A percentile compares a stretch with the other conserved stretches of the same genome.
Conservation (phyloP, 2,113 vertebrate genomes). For the Antigone vipio region DNA sequence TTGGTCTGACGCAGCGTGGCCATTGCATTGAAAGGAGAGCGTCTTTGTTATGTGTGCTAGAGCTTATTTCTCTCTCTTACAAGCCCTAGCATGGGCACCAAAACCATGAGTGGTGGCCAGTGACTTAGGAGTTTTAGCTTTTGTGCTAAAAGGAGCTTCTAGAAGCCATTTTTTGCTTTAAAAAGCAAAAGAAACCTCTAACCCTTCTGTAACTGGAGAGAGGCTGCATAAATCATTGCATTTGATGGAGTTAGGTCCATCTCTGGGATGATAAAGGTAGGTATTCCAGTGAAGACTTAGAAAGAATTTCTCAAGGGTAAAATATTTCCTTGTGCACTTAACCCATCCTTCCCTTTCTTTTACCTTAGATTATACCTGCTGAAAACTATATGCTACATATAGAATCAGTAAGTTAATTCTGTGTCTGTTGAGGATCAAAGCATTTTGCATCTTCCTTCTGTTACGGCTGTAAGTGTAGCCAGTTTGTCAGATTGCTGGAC, state of each 20-base stretch:
- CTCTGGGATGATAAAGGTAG: not conserved
- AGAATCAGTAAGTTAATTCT: not conserved
- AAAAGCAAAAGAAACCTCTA: not conserved
- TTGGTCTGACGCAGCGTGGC: not conserved
- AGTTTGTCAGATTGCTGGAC: not conserved
- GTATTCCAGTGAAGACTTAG: not conserved
- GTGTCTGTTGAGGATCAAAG: not conserved
- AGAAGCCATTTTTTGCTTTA: not conserved
- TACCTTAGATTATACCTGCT: not conserved
- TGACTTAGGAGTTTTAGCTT: not conserved
- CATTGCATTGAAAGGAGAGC: not conserved
- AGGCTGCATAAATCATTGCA: not conserved
- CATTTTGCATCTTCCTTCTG: not conserved
- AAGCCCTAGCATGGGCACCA: not conserved
- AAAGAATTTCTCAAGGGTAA: not conserved
- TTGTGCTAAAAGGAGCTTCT: not conserved
- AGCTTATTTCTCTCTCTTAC: not conserved
- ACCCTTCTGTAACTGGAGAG: not conserved
- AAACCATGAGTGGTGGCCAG: not conserved
- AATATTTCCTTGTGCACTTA: not conserved
- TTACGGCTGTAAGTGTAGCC: no score
- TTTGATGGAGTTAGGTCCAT: not conserved
- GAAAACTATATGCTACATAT: fast-evolving
- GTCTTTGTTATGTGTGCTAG: not conserved
- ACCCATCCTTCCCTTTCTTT: not conserved